These are phyloP conservation scores for Marcusenius ussheri DNA, from an alignment of 2,113 vertebrate genomes.

Conservation along the genomic window DNA sequence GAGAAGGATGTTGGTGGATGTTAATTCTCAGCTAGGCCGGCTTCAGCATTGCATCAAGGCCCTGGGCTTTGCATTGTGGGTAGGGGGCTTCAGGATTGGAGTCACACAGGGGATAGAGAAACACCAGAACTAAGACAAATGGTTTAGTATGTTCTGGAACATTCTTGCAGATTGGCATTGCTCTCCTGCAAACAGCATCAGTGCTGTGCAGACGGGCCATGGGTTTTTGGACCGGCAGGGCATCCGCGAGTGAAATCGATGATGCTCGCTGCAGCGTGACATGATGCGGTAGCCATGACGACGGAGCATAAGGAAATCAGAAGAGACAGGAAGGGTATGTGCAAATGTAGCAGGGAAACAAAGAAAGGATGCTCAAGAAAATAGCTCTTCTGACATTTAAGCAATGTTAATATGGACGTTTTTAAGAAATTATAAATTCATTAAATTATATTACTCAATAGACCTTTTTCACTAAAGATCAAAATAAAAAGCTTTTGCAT, in stretches of 20 bases:
- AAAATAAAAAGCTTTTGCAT: background rate
- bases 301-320: background rate
- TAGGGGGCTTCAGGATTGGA: background rate
- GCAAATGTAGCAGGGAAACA: background rate
- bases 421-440: background rate
- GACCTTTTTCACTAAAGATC: background rate
- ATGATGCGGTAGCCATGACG: background rate
- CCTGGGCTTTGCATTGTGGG: background rate
- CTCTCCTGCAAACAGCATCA: background rate
- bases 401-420: background rate
- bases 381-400: background rate
- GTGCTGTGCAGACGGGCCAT: background rate
- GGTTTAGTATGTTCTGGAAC: background rate
- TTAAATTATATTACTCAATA: background rate
- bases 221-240: background rate
- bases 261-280: background rate
- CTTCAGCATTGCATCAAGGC: background rate
- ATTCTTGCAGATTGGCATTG: background rate
- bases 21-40: background rate
- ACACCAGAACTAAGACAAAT: background rate
- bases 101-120: background rate
- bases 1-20: background rate
- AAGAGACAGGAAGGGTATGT: background rate
- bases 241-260: background rate
- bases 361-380: background rate